Evolutionary conservation across 2,888 invertebrate genomes (phyloP).

Genomic region (Sylvicola cinctus): DNA sequence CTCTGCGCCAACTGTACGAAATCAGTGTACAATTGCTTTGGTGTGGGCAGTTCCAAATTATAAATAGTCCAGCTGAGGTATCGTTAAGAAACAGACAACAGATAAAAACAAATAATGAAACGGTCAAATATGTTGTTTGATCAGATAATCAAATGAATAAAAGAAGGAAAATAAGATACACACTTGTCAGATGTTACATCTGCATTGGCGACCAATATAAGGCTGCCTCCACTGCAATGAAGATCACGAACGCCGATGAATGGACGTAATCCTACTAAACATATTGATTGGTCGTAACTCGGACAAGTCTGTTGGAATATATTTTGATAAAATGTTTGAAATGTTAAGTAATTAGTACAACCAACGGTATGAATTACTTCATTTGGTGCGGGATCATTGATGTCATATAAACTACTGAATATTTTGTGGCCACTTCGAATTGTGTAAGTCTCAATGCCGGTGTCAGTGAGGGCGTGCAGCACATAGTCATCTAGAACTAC

Average conservation of each 20-base stretch:
- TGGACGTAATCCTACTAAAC: slow-evolving; percentile 43
- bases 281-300: slow-evolving; percentile 35
- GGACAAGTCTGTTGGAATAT: slow-evolving; percentile 28
- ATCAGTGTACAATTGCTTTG: slow-evolving; percentile 44
- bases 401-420: slow-evolving; percentile 24
- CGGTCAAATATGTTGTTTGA: background rate
- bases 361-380: slow-evolving; percentile 22
- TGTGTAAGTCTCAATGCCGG: slow-evolving; percentile 58
- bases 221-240: background rate
- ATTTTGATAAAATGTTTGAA: slow-evolving; percentile 4
- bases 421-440: slow-evolving; percentile 39
- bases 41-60: slow-evolving; percentile 40
- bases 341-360: slow-evolving; percentile 13
- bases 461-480: slow-evolving; percentile 52
- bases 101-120: too few species aligned
- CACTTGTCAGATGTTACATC: background rate
- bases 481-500: slow-evolving; percentile 44
- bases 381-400: slow-evolving; percentile 16
- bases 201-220: slow-evolving; percentile 17
- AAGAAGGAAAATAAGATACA: too few species aligned
- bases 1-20: slow-evolving; percentile 44
- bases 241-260: slow-evolving; percentile 36
- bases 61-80: slow-evolving; percentile 45
- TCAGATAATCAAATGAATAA: background rate
- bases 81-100: too few species aligned